These are phyloP conservation scores for Meloidogyne floridensis DNA, from an alignment of 1,140 invertebrate species.

Conservation along the genomic window DNA sequence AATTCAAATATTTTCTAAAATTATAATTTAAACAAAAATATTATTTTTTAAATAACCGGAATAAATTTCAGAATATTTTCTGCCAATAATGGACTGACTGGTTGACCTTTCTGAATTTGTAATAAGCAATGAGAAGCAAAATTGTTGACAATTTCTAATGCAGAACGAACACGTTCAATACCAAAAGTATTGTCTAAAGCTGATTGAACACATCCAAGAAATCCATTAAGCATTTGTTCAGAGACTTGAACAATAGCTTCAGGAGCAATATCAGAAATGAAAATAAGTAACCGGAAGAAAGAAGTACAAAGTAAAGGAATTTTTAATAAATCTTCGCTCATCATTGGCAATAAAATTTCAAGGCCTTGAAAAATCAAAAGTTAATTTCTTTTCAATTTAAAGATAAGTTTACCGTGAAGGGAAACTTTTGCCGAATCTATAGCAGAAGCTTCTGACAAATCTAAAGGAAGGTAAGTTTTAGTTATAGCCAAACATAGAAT, in stretches of 20 bases:
- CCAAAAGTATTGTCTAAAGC: conserved; percentile 34
- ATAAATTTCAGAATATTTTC: conserved; percentile 17
- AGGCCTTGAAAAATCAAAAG: conserved; percentile 28
- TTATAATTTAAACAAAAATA: background rate
- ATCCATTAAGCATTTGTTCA: conserved; percentile 29
- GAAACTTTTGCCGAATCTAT: conserved; percentile 25
- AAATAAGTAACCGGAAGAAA: conserved; percentile 39
- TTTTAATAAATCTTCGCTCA: conserved; percentile 37
- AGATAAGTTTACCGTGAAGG: conserved; percentile 9
- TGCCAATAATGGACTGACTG: background rate
- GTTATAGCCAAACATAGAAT: conserved; percentile 35
- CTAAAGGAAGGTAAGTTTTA: conserved; percentile 36
- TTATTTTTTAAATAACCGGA: background rate
- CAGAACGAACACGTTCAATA: conserved; percentile 30
- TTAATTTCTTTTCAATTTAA: background rate
- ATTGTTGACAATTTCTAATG: conserved; percentile 35
- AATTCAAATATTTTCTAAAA: conserved; percentile 38
- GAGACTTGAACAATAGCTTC: conserved; percentile 28
- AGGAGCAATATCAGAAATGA: conserved; percentile 33
- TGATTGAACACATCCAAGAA: conserved; percentile 25
- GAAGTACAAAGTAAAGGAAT: conserved; percentile 33
- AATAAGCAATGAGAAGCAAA: conserved; percentile 30
- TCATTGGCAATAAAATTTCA: conserved; percentile 37
- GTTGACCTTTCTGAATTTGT: background rate
- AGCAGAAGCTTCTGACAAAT: background rate